These are phyloP conservation scores for Scaptomyza hsui DNA, from an alignment of 1,140 invertebrate species.

Conservation along the genomic window DNA sequence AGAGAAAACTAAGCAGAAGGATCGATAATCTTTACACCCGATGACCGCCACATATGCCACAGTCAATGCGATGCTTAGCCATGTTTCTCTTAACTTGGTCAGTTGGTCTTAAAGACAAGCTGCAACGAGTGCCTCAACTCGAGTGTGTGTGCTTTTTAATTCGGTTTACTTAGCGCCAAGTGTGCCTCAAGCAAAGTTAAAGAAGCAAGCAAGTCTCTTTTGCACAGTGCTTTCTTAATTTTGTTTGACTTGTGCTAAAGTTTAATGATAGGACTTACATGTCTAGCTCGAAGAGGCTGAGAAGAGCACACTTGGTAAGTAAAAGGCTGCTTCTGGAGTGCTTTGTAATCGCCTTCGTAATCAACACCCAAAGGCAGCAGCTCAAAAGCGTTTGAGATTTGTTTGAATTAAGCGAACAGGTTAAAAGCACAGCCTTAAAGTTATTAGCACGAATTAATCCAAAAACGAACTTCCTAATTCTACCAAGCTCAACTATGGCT, in stretches of 20 bases:
- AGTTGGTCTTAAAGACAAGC: constrained; percentile 51
- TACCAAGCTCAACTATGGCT: background rate
- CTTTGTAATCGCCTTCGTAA: constrained; percentile 73
- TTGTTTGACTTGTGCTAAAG: constrained; percentile 76
- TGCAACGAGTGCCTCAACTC: background rate
- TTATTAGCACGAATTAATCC: background rate
- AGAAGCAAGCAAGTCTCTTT: constrained; percentile 9
- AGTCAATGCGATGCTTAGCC: constrained; percentile 28
- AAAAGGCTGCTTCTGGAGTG: constrained; percentile 44
- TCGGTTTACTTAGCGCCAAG: constrained; percentile 67
- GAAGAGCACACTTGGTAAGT: no score
- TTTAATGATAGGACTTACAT: constrained; percentile 73
- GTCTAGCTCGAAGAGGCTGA: constrained; percentile 12
- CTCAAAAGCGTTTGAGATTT: constrained; percentile 33
- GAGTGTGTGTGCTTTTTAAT: constrained; percentile 59
- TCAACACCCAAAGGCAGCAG: constrained; percentile 56
- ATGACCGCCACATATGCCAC: constrained; percentile 61
- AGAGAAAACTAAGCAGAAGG: constrained; percentile 50
- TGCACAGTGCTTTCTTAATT: constrained; percentile 68
- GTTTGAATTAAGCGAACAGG: constrained; percentile 1
- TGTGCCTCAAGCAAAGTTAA: constrained; percentile 54
- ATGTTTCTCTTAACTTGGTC: constrained; percentile 35
- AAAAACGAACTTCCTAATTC: no score
- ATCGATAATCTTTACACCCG: constrained; percentile 73
- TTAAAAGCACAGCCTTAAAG: background rate